These are phyloP conservation scores for Drosophila nebulosa DNA, from an alignment of 1,140 invertebrate species.

Conservation along the genomic window DNA sequence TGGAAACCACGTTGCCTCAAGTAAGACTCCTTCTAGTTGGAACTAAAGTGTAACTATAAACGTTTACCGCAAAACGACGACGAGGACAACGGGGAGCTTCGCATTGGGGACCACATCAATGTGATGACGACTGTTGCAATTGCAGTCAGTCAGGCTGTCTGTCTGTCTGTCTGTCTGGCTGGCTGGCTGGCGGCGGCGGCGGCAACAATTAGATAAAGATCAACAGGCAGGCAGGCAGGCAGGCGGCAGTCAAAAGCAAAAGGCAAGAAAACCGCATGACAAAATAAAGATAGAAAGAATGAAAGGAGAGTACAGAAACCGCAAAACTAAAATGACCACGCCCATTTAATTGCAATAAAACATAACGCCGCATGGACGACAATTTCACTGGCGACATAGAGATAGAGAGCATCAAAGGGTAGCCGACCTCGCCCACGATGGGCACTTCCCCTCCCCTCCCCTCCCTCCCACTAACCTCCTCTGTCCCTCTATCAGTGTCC, in stretches of 20 bases:
- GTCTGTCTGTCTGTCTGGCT: too few species aligned
- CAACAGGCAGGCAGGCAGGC: conserved; percentile 49
- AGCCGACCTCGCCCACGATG: conserved; percentile 33
- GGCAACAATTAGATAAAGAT: conserved; percentile 72
- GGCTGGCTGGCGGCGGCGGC: conserved; percentile 32
- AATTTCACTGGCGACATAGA: conserved; percentile 70
- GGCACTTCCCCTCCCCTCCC: not conserved
- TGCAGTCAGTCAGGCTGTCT: conserved; percentile 21
- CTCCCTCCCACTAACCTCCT: not conserved
- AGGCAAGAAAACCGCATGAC: conserved; percentile 54
- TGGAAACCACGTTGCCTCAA: not conserved
- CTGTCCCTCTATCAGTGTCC: too few species aligned
- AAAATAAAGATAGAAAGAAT: too few species aligned
- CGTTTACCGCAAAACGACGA: conserved; percentile 25
- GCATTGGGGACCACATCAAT: conserved; percentile 51
- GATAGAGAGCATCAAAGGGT: conserved; percentile 74
- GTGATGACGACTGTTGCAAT: conserved; percentile 34
- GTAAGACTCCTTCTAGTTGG: not conserved
- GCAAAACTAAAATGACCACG: conserved; percentile 65
- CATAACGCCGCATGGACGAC: conserved; percentile 66
- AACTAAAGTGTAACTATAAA: conserved; percentile 33
- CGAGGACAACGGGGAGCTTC: conserved; percentile 14
- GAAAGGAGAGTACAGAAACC: too few species aligned
- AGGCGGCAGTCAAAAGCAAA: not conserved
- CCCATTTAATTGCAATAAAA: conserved; percentile 76